phyloP scores from a whole-genome alignment of 2,797 vertebrate species.

The Clamator glandarius region DNA sequence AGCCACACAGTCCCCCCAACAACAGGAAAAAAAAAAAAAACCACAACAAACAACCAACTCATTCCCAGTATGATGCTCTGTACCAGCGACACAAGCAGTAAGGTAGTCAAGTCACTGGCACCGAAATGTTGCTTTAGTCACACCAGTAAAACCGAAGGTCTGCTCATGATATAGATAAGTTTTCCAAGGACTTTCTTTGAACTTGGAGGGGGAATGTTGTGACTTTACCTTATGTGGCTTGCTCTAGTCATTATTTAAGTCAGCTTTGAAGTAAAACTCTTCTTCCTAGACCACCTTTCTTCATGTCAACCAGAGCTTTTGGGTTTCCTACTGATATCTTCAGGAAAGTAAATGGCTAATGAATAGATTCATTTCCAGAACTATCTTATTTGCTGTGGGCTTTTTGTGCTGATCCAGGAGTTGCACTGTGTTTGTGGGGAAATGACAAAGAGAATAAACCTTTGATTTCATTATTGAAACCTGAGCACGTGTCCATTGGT shows the following conservation, averaged over 20 bases:
- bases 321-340: background rate
- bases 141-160: background rate
- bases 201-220: background rate
- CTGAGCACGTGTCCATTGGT: slow-evolving; percentile 3
- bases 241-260: background rate
- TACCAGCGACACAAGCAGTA: background rate
- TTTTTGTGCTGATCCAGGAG: background rate
- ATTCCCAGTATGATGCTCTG: background rate
- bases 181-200: background rate
- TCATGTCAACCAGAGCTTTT: background rate
- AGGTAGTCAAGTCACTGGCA: background rate
- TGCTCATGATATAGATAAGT: background rate
- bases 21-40: background rate
- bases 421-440: background rate
- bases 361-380: background rate
- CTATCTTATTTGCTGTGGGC: background rate
- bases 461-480: background rate
- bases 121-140: background rate
- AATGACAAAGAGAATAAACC: background rate
- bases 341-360: background rate
- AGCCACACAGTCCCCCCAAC: too few relatives aligned
- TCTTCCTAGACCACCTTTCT: background rate
- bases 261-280: background rate
- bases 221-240: background rate
- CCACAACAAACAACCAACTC: background rate